Percentiles rank a stretch among this genome's conserved stretches.
These are phyloP conservation scores for Drosophila atripex DNA, from an alignment of 2,888 invertebrate species.

Conservation along the genomic window DNA sequence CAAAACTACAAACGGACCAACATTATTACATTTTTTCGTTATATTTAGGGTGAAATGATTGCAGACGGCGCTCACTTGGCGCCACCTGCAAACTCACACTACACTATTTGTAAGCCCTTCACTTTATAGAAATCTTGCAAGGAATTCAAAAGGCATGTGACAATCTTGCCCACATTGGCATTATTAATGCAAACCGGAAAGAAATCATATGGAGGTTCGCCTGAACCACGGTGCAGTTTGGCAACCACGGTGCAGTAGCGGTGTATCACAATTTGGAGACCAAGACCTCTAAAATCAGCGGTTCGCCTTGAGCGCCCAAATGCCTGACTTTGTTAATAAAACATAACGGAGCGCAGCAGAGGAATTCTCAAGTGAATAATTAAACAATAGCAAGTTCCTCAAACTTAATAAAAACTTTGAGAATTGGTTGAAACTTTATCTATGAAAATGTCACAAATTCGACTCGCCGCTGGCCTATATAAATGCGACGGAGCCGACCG, in stretches of 20 bases:
- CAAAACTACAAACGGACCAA: too few relatives aligned
- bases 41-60: too few relatives aligned
- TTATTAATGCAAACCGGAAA: slow-evolving; percentile 65
- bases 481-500: slow-evolving; percentile 20
- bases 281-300: slow-evolving; percentile 12
- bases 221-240: slow-evolving; percentile 19
- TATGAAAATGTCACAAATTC: slow-evolving; percentile 22
- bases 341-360: slow-evolving; percentile 48
- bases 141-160: slow-evolving; percentile 11
- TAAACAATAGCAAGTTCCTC: slow-evolving; percentile 40
- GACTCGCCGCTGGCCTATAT: slow-evolving; percentile 37
- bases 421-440: slow-evolving; percentile 47
- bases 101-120: slow-evolving; percentile 3
- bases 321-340: slow-evolving; percentile 52
- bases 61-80: too few relatives aligned
- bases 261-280: slow-evolving; percentile 15
- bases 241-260: slow-evolving; percentile 8
- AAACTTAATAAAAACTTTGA: slow-evolving; percentile 59
- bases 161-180: slow-evolving; percentile 36
- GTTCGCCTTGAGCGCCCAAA: slow-evolving; percentile 3
- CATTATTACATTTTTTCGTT: too few relatives aligned
- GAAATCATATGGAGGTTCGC: slow-evolving; percentile 49
- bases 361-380: slow-evolving; percentile 64
- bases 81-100: background rate
- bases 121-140: slow-evolving; percentile 42